Conservation (phyloP, 1,140 invertebrate genomes). For the Asbolus verrucosus region DNA sequence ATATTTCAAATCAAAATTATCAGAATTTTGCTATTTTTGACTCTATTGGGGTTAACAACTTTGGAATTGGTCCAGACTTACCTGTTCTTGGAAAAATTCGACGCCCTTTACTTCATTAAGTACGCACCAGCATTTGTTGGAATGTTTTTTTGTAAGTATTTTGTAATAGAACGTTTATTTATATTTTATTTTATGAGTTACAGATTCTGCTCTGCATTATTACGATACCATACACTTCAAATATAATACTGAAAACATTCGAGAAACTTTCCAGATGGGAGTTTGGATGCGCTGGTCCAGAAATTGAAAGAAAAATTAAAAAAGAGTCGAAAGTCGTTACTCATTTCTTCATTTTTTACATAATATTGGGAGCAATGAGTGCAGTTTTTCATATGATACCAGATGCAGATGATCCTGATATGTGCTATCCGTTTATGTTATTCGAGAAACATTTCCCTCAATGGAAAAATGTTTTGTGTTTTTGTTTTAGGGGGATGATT, state of each 20-base stretch:
- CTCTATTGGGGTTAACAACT: neutral
- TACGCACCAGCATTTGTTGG: neutral
- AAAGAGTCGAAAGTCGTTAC: neutral
- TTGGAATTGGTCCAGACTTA: neutral
- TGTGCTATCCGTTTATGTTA: neutral
- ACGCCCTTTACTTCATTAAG: neutral
- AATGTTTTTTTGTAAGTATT: neutral
- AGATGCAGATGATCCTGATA: neutral
- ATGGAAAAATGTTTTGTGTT: neutral
- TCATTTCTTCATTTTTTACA: neutral
- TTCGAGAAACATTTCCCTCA: neutral
- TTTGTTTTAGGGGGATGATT: neutral
- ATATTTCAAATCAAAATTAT: neutral
- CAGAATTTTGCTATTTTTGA: neutral
- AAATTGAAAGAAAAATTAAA: constrained; percentile 9
- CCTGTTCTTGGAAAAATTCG: constrained; percentile 1
- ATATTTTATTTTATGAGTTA: no score
- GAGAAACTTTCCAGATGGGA: neutral
- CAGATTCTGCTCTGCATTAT: neutral
- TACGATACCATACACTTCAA: neutral
- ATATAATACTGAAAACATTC: neutral
- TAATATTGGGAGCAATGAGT: neutral
- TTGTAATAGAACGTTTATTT: no score
- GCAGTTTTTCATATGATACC: no score
- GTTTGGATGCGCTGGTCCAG: neutral